phyloP scores from a whole-genome alignment of 2,797 vertebrate species.

The Gouania willdenowi region DNA sequence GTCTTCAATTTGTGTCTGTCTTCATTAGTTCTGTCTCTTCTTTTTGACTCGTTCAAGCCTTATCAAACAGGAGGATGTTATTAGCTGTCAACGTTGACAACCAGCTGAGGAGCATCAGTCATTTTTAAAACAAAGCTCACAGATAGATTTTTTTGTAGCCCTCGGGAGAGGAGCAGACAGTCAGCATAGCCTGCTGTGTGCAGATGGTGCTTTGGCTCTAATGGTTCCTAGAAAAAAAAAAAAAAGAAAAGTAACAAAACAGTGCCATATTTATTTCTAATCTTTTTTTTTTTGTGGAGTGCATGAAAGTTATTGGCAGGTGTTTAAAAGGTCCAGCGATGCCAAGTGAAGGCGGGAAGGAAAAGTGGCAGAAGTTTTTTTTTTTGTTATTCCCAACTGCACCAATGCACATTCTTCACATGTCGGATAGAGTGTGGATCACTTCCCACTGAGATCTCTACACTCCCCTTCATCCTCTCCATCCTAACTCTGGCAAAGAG shows the following conservation, averaged over 20 bases:
- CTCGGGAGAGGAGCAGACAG: slow-evolving; percentile 47
- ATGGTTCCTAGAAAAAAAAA: slow-evolving; percentile 40
- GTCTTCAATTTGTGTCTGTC: slow-evolving; percentile 45
- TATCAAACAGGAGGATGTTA: slow-evolving; percentile 64
- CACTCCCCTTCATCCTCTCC: slow-evolving; percentile 3
- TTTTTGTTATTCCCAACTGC: not conserved
- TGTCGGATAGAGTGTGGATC: slow-evolving; percentile 22
- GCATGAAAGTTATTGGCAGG: slow-evolving; percentile 54
- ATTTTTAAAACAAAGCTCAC: slow-evolving; percentile 60
- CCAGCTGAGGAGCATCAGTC: slow-evolving; percentile 30
- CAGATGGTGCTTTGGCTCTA: slow-evolving; percentile 69
- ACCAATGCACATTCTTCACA: slow-evolving; percentile 22
- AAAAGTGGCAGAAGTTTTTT: slow-evolving; percentile 26
- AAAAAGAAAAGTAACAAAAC: not conserved
- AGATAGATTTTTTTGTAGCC: slow-evolving; percentile 49
- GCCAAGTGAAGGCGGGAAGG: slow-evolving; percentile 31
- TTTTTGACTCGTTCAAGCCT: slow-evolving; percentile 46
- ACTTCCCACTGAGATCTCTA: slow-evolving; percentile 33
- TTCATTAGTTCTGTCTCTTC: slow-evolving; percentile 54
- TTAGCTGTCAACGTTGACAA: slow-evolving; percentile 66
- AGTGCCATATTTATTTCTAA: slow-evolving; percentile 54
- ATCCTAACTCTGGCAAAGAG: slow-evolving; percentile 27
- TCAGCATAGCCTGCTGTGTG: slow-evolving; percentile 62
- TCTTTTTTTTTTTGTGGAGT: slow-evolving; percentile 54
- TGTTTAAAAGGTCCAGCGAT: slow-evolving; percentile 36